Evolutionary conservation across 2,888 invertebrate genomes (phyloP).

Genomic region (Lagria hirta): DNA sequence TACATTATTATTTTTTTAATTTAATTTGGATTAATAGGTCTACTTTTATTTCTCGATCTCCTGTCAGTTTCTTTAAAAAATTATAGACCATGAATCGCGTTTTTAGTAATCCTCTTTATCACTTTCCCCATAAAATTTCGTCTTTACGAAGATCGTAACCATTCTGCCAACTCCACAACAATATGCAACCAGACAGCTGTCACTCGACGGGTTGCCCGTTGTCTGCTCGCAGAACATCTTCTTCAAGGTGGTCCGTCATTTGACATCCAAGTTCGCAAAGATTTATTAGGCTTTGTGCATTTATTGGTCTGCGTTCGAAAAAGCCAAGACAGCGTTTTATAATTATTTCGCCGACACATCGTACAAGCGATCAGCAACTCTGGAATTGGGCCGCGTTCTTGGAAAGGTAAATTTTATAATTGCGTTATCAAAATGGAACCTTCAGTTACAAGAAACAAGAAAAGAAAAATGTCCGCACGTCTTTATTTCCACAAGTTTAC

Average conservation of each 20-base stretch:
- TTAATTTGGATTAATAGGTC: too few relatives aligned
- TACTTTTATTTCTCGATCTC: too few relatives aligned
- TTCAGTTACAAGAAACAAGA: too few relatives aligned
- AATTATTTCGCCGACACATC: not conserved
- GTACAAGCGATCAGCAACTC: constrained; percentile 1
- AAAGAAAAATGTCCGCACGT: too few relatives aligned
- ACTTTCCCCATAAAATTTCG: constrained; percentile 26
- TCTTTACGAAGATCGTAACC: constrained; percentile 25
- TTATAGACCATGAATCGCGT: too few relatives aligned
- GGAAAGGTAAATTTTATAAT: too few relatives aligned
- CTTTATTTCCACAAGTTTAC: too few relatives aligned
- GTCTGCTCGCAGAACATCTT: constrained; percentile 45
- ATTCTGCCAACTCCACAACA: constrained; percentile 18
- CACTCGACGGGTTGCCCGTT: constrained; percentile 47
- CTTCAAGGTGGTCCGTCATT: constrained; percentile 46
- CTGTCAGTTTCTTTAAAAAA: too few relatives aligned
- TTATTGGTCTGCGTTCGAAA: constrained; percentile 13
- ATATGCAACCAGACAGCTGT: constrained; percentile 44
- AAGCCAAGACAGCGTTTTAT: constrained; percentile 13
- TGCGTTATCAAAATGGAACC: too few relatives aligned
- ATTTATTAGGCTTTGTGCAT: constrained; percentile 26
- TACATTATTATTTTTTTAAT: too few relatives aligned
- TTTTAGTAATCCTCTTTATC: constrained; percentile 16
- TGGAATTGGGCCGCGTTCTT: too few relatives aligned
- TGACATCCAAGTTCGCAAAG: constrained; percentile 29